Percentiles rank a stretch among this genome's conserved stretches.
Conservation (phyloP, 2,888 invertebrate genomes). For the Drosophila monieri region DNA sequence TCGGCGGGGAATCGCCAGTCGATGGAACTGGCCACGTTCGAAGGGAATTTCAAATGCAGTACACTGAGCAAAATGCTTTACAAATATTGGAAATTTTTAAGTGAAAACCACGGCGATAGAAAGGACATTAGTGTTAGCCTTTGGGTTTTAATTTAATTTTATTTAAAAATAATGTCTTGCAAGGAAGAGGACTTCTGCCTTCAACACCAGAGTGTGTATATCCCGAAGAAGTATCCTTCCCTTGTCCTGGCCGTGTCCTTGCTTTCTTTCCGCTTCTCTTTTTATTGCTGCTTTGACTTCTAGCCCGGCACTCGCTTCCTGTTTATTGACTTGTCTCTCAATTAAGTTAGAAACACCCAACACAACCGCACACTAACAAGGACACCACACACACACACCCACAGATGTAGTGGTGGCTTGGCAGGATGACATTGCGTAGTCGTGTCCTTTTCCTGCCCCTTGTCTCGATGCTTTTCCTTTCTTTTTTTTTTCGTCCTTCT, state of each 20-base stretch:
- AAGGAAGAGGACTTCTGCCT: too few species aligned
- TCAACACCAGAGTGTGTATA: too few species aligned
- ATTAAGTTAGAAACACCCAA: conserved; percentile 76
- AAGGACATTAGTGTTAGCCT: too few species aligned
- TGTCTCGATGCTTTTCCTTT: conserved; percentile 16
- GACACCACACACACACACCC: conserved; percentile 9
- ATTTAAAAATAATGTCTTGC: too few species aligned
- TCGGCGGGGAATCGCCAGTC: neutral
- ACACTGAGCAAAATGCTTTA: neutral
- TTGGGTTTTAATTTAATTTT: too few species aligned
- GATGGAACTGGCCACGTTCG: neutral
- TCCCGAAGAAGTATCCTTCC: neutral
- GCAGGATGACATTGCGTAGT: conserved; percentile 64
- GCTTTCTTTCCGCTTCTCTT: conserved; percentile 1
- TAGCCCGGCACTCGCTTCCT: conserved; percentile 68
- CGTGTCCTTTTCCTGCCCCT: conserved; percentile 29
- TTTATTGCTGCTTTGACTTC: conserved; percentile 61
- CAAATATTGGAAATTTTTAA: too few species aligned
- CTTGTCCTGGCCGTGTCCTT: conserved; percentile 6
- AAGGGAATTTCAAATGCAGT: conserved; percentile 1
- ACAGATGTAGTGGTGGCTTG: conserved; percentile 16
- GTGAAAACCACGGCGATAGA: too few species aligned
- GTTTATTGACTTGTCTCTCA: conserved; percentile 81
- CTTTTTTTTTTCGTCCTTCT: conserved; percentile 49
- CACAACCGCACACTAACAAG: conserved; percentile 67